Evolutionary conservation across 2,113 vertebrate genomes (phyloP), one percentile per base, ranked within the genome.

Genomic region (Uria aalge): DNA sequence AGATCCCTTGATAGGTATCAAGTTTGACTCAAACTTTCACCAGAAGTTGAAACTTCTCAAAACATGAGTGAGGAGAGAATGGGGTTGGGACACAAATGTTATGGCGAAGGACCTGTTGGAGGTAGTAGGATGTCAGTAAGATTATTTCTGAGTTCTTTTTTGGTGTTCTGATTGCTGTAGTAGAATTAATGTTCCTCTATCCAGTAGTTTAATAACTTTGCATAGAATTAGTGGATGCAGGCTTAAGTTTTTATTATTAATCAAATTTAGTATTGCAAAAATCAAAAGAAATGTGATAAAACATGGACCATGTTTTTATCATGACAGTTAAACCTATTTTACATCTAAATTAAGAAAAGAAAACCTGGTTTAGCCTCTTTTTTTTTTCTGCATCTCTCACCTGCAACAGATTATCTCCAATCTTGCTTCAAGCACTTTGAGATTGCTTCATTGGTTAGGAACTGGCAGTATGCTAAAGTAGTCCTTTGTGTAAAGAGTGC

Each of bases 381-480:
- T 74, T 71, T 60, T 9, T 47, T 12, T 60, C 11, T 63, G 5
- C 5, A 2, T 12, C 57, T 63, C 9, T 60, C 11, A 52, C 15
- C 9, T 91, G 43, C 8, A 63, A 59, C 18, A 66, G 20, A 13
- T 74, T 45, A 27, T 56, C 4, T 90, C 30, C 20, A 36, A 6
- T 34, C 43, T 67, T 91, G 26, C 60, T 56, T 71, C n/a, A 72
- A 72, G 52, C 73, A 75, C 19, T 88, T 71, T 2, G 38, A 75
- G 45, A 53, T 57, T 45, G 60, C 52, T 89, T 86, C 79, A 73
- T 91, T 86, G 87, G 27, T 66, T 84, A 63, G 59, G 81, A 90
- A 62, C 50, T 85, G 73, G 52, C 56, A 90, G 29, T 52, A 27
- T 75, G 43, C 40, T 87, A 78, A 84, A 92, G 47, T n/a, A 86